Evolutionary conservation across 1,140 invertebrate genomes (phyloP).

Genomic region (Leptinotarsa texana): DNA sequence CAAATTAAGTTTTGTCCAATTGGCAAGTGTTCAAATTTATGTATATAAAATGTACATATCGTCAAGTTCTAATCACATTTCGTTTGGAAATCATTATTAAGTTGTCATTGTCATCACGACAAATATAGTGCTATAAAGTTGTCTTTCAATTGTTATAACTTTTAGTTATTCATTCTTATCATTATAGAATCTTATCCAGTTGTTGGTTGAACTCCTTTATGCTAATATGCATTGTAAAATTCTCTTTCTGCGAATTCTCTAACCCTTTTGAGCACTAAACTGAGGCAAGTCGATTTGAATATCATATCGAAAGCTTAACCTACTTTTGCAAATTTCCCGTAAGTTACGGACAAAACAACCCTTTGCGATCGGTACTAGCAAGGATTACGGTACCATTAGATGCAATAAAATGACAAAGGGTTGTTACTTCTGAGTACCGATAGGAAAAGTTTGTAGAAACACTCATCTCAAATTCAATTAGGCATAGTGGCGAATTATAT

Average conservation of each 20-base stretch:
- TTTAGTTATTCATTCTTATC: too few species aligned
- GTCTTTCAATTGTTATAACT: too few species aligned
- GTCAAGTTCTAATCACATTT: too few species aligned
- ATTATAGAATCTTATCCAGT: too few species aligned
- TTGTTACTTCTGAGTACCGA: neutral
- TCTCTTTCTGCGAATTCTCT: neutral
- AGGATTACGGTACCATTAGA: slow-evolving; percentile 2
- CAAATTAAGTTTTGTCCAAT: too few species aligned
- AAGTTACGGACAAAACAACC: neutral
- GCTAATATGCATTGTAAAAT: neutral
- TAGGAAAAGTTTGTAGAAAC: neutral
- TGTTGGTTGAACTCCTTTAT: too few species aligned
- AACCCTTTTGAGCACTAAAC: neutral
- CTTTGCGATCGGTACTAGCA: neutral
- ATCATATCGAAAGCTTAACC: neutral
- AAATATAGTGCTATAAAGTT: too few species aligned
- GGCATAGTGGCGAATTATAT: neutral
- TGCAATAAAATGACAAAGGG: neutral
- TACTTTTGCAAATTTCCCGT: slow-evolving; percentile 3
- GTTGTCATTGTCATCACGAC: too few species aligned
- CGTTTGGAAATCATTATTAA: too few species aligned
- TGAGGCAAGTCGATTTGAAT: neutral
- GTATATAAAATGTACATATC: too few species aligned
- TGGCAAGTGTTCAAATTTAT: too few species aligned
- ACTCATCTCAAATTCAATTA: neutral